Evolutionary conservation across 2,888 invertebrate species (phyloP).

Genomic region (Iphiclides podalirius): DNA sequence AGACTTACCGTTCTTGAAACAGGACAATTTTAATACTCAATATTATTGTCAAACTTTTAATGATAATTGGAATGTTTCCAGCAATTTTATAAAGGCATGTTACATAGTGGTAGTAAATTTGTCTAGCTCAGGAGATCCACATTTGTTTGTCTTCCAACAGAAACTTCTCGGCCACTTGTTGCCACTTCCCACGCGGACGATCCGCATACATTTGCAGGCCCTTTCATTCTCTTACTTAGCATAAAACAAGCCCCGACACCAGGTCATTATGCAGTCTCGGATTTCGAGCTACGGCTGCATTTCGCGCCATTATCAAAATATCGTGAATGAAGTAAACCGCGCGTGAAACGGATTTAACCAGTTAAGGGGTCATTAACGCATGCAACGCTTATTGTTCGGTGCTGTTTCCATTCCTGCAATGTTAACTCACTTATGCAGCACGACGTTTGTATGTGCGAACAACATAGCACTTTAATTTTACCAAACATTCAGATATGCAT

Average conservation of each 20-base stretch:
- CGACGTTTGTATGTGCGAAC: conserved; percentile 3
- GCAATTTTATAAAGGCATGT: too few relatives aligned
- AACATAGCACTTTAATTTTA: conserved; percentile 16
- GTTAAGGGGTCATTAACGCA: conserved; percentile 71
- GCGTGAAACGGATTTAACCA: conserved; percentile 63
- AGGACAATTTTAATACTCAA: too few relatives aligned
- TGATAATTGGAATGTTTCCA: too few relatives aligned
- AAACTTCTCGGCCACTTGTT: conserved; percentile 70
- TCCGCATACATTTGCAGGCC: conserved; percentile 74
- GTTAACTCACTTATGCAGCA: conserved; percentile 31
- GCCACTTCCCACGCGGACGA: conserved; percentile 75
- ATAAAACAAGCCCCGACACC: conserved; percentile 74
- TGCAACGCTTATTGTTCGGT: conserved; percentile 56
- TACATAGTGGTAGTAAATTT: too few relatives aligned
- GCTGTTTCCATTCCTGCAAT: conserved; percentile 38
- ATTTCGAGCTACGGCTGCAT: conserved; percentile 69
- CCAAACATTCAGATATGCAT: conserved; percentile 15
- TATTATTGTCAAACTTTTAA: too few relatives aligned
- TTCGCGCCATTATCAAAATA: conserved; percentile 77
- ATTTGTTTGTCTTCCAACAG: conserved; percentile 47
- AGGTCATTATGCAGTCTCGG: conserved; percentile 73
- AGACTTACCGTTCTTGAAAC: too few relatives aligned
- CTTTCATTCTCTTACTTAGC: conserved; percentile 72
- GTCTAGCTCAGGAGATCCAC: too few relatives aligned
- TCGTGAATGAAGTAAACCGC: conserved; percentile 65